Percentiles rank a stretch among this genome's conserved stretches.
These are phyloP conservation scores for Semnornis frantzii DNA, from an alignment of 2,113 vertebrate genomes.

Conservation along the genomic window DNA sequence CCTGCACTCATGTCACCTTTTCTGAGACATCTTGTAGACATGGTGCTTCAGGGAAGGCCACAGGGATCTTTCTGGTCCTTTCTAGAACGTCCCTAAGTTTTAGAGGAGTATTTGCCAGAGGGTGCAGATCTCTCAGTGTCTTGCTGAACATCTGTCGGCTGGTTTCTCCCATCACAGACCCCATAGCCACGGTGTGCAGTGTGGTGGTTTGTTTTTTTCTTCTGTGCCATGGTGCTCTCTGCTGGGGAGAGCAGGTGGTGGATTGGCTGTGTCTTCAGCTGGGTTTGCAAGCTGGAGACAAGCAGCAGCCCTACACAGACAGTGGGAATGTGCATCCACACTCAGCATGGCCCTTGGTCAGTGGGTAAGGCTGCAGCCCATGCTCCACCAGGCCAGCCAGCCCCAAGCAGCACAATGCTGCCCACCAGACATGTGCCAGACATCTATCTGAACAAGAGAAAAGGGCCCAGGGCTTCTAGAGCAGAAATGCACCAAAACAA, in stretches of 20 bases:
- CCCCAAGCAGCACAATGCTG: neutral
- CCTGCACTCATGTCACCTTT: neutral
- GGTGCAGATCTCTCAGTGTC: neutral
- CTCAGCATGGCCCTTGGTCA: neutral
- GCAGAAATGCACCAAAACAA: neutral
- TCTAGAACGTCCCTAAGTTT: neutral
- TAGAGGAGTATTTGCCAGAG: neutral
- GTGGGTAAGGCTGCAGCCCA: neutral
- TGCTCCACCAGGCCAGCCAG: neutral
- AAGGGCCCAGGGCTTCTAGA: accelerated
- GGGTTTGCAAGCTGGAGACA: neutral
- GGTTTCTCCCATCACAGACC: neutral
- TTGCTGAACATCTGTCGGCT: neutral
- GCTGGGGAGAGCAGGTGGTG: neutral
- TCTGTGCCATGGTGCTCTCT: neutral
- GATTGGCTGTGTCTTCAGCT: neutral
- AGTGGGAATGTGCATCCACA: neutral
- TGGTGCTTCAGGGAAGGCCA: neutral
- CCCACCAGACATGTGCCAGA: neutral
- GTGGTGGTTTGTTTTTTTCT: neutral
- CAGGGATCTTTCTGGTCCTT: accelerated
- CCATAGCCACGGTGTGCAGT: neutral
- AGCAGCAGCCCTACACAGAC: neutral
- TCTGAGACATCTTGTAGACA: neutral
- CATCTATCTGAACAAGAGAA: accelerated